Evolutionary conservation across 2,797 vertebrate species (phyloP), one percentile per base, ranked within the genome.

Genomic region (Trichosurus vulpecula): DNA sequence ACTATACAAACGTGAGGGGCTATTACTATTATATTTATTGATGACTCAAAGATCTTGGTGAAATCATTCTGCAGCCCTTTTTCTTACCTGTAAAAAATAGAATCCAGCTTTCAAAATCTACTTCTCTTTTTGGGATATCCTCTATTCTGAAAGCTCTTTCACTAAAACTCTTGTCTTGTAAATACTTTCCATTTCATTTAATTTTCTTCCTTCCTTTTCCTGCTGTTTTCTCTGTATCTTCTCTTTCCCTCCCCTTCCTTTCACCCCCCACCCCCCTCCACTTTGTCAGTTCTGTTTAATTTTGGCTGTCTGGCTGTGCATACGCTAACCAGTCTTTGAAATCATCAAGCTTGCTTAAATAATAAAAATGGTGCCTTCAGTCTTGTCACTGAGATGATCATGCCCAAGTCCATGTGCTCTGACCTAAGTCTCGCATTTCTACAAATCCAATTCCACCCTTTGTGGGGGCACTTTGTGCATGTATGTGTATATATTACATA

Each of bases 241-340:
- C 13, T 4, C 1, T 6, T 13, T 4, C 5, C 54, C 12, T 8
- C 19, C 0, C 0, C 54, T 30, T 66, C 56, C 19, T 66, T 1
- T 89, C 52, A 52, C 27, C 27, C 27, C 52, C 52, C 27, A 19
- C 27, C 52, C 29, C 51, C 2, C 51, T 22, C 12, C 35, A 16
- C 19, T 35, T 4, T 27, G 27, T 47, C 27, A 10, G 52, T 31
- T 53, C 47, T 54, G 25, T 57, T 87, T 87, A 27, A 87, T 87
- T 87, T 51, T 87, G 74, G 22, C 10, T 87, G 41, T 11, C 41
- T 47, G 19, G 41, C 41, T 81, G 41, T 81, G 41, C 74, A 87
- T 51, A 51, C 1, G 0, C 8, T 87, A 47, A 41, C 41, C 74
- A 87, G 41, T 47, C 41, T 87, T 51, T 47, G 16, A 81, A 81